Base-by-base conservation (phyloP, 2,888 invertebrate species). In the Platynereis dumerilii region DNA sequence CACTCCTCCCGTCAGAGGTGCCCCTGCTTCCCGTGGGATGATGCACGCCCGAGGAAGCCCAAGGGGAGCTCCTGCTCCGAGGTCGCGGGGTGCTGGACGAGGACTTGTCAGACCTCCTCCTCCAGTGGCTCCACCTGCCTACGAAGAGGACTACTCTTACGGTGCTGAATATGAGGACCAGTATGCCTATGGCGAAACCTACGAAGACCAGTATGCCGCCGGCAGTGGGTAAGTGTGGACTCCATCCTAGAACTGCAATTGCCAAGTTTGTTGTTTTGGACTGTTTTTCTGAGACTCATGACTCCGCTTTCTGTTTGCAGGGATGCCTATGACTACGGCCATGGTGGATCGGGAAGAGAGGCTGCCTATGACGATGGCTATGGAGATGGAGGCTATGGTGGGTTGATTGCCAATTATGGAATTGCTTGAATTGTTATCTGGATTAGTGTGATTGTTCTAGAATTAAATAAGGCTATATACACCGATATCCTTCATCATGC, bases 71-170 rank as follows among this genome's bases (percentile, higher is more conserved):
- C 20, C 61, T 42, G 61, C 61, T 29, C 61, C 61, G 7, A 52
- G 61, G 22, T 29, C 61, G 3, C 61, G 61, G 2, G 61, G 61
- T 7, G 54, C 55, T 2, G 53, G 39, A 12, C 26, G 53, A 54
- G 61, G 61, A 34, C 26, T 53, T 2, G 61, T 53, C 54, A n/a
- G 53, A 26, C 61, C 61, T 12, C 54, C 61, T 22, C 39, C 55
- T 53, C 54, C 39, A 20, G 39, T 22, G 26, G 39, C 61, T 1
- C 34, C 60, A 52, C 55, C 53, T 26, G 55, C 5, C 5, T 28
- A 26, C 17, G 55, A 26, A 61, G 61, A 39, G 22, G 27, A 39
- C 27, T 52, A 61, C 29, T 20, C 39, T 29, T 61, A 61, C 39
- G 29, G 27, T 2, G 34, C 34, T 7, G 34, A 34, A 12, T 34